phyloP scores from a whole-genome alignment of 2,888 invertebrate genomes.

The Cynaeus angustus region DNA sequence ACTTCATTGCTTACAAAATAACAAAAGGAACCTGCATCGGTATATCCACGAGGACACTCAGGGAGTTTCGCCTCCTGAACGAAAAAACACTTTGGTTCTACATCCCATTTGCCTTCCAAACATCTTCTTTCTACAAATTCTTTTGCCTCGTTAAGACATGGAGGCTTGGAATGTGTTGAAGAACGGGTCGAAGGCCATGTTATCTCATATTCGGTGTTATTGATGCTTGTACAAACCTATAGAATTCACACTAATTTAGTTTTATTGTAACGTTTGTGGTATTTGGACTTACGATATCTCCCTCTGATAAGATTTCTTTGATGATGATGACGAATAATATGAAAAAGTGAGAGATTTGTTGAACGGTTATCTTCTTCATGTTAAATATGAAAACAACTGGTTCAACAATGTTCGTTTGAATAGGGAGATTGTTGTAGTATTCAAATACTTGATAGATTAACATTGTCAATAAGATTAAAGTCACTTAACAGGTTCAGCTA shows the following conservation, averaged over 20 bases:
- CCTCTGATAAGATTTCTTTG: slow-evolving; percentile 2
- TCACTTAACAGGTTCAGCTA: not conserved
- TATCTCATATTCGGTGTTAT: not conserved
- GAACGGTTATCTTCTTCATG: not conserved
- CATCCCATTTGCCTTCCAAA: not conserved
- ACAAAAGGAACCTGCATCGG: not conserved
- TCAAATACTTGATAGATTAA: slow-evolving; percentile 10
- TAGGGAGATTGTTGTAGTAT: not conserved
- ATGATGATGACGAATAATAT: not conserved
- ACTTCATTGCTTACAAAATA: not conserved
- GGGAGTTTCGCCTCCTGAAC: not conserved
- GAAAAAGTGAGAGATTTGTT: not conserved
- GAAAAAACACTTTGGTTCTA: not conserved
- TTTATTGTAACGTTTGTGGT: not conserved
- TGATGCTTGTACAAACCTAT: slow-evolving; percentile 2
- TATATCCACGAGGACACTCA: slow-evolving; percentile 18
- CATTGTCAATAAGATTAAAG: slow-evolving; percentile 21
- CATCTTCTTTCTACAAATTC: slow-evolving; percentile 5
- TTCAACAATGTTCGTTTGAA: slow-evolving; percentile 2
- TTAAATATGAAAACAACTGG: slow-evolving; percentile 3
- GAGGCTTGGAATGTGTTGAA: not conserved
- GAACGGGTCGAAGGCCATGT: not conserved
- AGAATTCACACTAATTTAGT: not conserved
- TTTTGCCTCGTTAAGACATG: slow-evolving; percentile 5
- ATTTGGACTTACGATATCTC: slow-evolving; percentile 11